These are phyloP conservation scores for Danio tinwini DNA, from an alignment of 2,797 vertebrate genomes.

Conservation along the genomic window DNA sequence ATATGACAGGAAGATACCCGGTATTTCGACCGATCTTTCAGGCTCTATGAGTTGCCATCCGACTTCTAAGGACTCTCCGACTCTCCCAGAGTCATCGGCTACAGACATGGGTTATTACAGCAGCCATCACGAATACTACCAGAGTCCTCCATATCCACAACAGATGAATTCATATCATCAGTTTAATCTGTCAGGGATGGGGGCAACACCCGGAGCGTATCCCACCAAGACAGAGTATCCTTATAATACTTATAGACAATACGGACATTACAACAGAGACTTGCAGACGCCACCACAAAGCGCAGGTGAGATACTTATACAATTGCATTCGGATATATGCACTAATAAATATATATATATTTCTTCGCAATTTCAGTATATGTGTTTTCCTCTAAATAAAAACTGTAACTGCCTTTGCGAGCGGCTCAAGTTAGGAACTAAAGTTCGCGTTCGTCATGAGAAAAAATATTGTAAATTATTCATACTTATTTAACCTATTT, in stretches of 20 bases:
- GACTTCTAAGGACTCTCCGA: constrained; percentile 95
- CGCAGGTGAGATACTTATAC: constrained; percentile 81
- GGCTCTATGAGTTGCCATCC: constrained; percentile 95
- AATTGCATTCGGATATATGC: neutral
- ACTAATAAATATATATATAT: neutral
- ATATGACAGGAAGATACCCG: constrained; percentile 94
- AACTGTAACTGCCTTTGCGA: neutral
- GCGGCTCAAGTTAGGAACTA: neutral
- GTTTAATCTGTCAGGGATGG: constrained; percentile 92
- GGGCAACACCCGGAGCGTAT: constrained; percentile 83
- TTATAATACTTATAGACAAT: constrained; percentile 92
- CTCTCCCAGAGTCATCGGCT: constrained; percentile 94
- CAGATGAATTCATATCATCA: constrained; percentile 89
- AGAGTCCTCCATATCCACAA: constrained; percentile 85
- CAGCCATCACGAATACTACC: constrained; percentile 91
- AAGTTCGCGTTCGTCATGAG: neutral
- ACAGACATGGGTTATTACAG: constrained; percentile 98
- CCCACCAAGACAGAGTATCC: constrained; percentile 93
- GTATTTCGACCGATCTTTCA: constrained; percentile 92
- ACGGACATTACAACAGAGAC: constrained; percentile 91
- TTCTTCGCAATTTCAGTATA: neutral
- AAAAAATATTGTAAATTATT: neutral
- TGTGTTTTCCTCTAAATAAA: too few relatives aligned
- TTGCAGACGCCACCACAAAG: constrained; percentile 89
- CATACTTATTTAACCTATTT: neutral